phyloP scores from a whole-genome alignment of 2,113 vertebrate genomes.

The Toxotes chatareus region DNA sequence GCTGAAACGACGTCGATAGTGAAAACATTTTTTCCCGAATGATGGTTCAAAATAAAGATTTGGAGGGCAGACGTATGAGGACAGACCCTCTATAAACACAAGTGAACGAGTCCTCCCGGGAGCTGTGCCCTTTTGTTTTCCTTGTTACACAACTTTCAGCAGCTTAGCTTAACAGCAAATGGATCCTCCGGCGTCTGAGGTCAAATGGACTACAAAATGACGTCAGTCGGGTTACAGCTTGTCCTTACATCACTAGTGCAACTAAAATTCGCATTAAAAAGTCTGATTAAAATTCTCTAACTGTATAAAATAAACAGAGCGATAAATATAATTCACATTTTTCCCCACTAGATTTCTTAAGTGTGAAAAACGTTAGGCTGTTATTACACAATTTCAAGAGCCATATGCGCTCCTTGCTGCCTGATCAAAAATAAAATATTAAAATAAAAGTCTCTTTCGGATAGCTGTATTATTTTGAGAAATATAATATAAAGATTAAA shows the following conservation, averaged over 20 bases:
- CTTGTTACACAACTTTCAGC: constrained; percentile 67
- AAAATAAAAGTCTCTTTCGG: accelerated
- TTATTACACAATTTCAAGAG: not conserved
- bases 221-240: constrained; percentile 18
- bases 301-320: not conserved
- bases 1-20: constrained; percentile 77
- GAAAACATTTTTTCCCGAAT: constrained; percentile 78
- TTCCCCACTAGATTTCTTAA: accelerated
- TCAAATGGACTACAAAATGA: constrained; percentile 76
- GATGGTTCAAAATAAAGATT: not conserved
- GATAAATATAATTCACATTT: not conserved
- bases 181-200: constrained; percentile 60
- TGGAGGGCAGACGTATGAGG: constrained; percentile 11
- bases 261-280: not conserved
- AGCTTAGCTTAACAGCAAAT: constrained; percentile 64
- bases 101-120: constrained; percentile 8
- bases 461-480: no score
- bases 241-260: not conserved
- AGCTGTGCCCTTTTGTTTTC: constrained; percentile 57
- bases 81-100: constrained; percentile 15
- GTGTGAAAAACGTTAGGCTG: not conserved
- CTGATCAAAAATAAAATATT: constrained; percentile 33
- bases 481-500: accelerated
- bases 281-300: not conserved
- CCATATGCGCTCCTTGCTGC: not conserved